These are phyloP conservation scores for Gerris lacustris DNA, from an alignment of 2,888 invertebrate species.

Conservation along the genomic window DNA sequence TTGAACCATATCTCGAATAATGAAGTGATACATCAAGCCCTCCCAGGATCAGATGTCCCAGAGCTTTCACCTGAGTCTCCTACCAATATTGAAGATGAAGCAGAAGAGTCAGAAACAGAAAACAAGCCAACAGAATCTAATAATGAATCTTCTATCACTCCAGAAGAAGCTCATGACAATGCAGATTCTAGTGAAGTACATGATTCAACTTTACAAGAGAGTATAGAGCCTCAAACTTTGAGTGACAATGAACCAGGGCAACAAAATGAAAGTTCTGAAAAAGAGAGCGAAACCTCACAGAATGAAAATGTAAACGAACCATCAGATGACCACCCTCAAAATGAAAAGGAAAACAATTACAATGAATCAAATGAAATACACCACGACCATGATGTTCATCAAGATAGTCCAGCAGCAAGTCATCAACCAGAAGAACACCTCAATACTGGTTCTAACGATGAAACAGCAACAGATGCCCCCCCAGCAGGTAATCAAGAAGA, in stretches of 20 bases:
- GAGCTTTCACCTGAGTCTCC: not conserved
- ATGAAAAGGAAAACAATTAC: not conserved
- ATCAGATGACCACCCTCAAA: not conserved
- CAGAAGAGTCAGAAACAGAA: too few relatives aligned
- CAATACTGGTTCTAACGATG: constrained; percentile 14
- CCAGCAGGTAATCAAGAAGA: not conserved
- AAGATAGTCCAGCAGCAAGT: constrained; percentile 16
- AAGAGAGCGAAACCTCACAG: too few relatives aligned
- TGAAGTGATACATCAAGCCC: not conserved
- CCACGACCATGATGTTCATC: not conserved
- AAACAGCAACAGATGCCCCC: constrained; percentile 21
- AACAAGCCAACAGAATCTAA: too few relatives aligned
- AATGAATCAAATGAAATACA: constrained; percentile 5
- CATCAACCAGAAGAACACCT: constrained; percentile 18
- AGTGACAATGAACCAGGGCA: too few relatives aligned
- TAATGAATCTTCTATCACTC: too few relatives aligned
- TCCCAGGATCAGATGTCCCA: not conserved
- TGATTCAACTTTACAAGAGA: too few relatives aligned
- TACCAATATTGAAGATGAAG: too few relatives aligned
- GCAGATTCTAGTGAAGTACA: too few relatives aligned
- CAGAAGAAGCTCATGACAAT: too few relatives aligned
- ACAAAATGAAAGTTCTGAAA: too few relatives aligned
- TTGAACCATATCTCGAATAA: not conserved
- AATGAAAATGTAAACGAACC: too few relatives aligned
- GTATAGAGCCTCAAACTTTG: too few relatives aligned